Base-by-base conservation (phyloP, 1,140 invertebrate genomes). In the Papilio helenus region DNA sequence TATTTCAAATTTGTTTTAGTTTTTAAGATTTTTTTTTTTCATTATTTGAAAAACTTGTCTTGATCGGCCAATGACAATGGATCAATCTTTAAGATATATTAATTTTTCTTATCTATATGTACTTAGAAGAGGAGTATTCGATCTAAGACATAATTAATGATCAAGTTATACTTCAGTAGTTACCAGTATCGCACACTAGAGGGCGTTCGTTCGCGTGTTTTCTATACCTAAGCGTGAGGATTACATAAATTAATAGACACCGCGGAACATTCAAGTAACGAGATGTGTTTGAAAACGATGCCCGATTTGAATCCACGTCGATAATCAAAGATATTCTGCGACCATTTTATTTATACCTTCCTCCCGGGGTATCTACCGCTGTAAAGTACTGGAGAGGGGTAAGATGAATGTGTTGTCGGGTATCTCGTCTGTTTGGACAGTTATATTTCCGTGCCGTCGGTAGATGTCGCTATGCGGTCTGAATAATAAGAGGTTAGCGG, bases 361-460 rank as follows among this genome's bases (percentile, higher is more conserved):
- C 39, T 20, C 79, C 58, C 73, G 51, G 55, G 58, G 20, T n/a
- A 9, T 26, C 44, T 72, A 44, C 76, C 80, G 78, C 71, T 58
- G 65, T 77, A 65, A 34, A 58, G 76, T 78, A 72, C 51, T 55
- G 18, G 68, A 76, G 76, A 76, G 71, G 81, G 80, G 78, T 51
- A 82, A 85, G 84, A 87, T 89, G 85, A 90, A 91, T 88, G 86
- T 87, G 78, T 80, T 84, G 78, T 39, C 79, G 73, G 80, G 81
- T 88, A 61, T 89, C 91, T 89, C 84, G 86, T 88, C 81, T 89
- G 74, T 85, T 88, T 90, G 89, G 91, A 87, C 89, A 86, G 86
- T 81, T 88, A 91, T 91, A 90, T 93, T 92, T 93, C 90, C 88
- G 87, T 86, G 72, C 80, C 84, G 87, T 87, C 84, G 85, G 84